These are phyloP conservation scores for Drosophila melanosoma DNA, from an alignment of 2,888 invertebrate genomes.

Conservation along the genomic window DNA sequence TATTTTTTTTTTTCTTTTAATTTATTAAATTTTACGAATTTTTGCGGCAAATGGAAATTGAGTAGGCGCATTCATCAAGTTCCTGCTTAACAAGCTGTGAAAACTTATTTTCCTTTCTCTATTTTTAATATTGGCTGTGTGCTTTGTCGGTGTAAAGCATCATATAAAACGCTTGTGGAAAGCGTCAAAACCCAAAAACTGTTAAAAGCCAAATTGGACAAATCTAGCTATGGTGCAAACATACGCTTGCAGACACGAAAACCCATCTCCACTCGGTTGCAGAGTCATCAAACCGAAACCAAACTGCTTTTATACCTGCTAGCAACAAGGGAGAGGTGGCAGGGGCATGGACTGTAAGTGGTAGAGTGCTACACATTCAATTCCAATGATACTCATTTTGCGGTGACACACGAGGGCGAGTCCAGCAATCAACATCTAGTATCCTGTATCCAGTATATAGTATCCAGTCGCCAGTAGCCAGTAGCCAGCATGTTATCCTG, in stretches of 20 bases:
- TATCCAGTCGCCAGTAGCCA: slow-evolving; percentile 14
- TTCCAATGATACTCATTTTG: slow-evolving; percentile 80
- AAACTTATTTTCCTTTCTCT: background rate
- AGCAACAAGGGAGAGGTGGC: slow-evolving; percentile 3
- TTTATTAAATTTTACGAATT: slow-evolving; percentile 77
- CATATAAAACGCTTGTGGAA: slow-evolving; percentile 24
- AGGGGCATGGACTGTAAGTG: background rate
- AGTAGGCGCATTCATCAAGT: slow-evolving; percentile 49
- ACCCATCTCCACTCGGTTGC: slow-evolving; percentile 23
- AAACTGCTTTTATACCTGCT: slow-evolving; percentile 74
- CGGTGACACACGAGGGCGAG: slow-evolving; percentile 56
- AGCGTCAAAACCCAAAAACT: slow-evolving; percentile 43
- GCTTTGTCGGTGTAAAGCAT: slow-evolving; percentile 12
- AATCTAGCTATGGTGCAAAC: slow-evolving; percentile 30
- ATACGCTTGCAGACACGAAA: slow-evolving; percentile 15
- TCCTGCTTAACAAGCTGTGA: slow-evolving; percentile 17
- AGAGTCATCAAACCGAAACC: slow-evolving; percentile 59
- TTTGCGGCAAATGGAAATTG: slow-evolving; percentile 58
- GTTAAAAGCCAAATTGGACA: slow-evolving; percentile 55
- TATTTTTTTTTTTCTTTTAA: slow-evolving; percentile 38
- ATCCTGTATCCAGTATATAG: background rate
- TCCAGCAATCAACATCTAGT: slow-evolving; percentile 7
- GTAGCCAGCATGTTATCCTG: slow-evolving; percentile 43
- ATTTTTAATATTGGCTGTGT: slow-evolving; percentile 4
- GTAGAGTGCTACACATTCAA: slow-evolving; percentile 56